Conservation (phyloP, 2,888 invertebrate genomes). For the Synanthedon andrenaeformis region DNA sequence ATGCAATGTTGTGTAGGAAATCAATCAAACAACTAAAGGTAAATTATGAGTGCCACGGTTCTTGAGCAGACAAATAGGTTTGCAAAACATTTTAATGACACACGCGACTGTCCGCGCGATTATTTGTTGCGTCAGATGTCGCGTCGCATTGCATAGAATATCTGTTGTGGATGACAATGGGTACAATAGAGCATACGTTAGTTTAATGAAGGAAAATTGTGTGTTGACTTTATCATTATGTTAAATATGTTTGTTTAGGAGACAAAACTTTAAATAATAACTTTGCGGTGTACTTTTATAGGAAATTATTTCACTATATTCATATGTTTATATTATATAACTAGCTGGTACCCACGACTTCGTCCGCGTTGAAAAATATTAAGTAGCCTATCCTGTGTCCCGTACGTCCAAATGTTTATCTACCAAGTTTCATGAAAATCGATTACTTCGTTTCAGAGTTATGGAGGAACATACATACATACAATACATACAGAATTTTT, state of each 20-base stretch:
- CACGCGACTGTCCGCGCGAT: slow-evolving; percentile 6
- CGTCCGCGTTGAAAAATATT: no score
- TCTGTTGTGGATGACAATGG: neutral
- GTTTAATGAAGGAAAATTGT: slow-evolving; percentile 2
- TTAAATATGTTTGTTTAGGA: slow-evolving; percentile 2
- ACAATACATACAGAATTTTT: no score
- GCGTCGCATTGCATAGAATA: neutral
- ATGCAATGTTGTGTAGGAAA: no score
- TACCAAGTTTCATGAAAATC: no score
- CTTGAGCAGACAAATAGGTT: slow-evolving; percentile 22
- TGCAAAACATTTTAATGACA: slow-evolving; percentile 16
- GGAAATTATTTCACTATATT: no score
- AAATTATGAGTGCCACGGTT: slow-evolving; percentile 18
- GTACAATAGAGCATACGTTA: neutral
- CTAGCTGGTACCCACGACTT: no score
- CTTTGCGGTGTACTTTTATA: no score
- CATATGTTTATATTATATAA: no score
- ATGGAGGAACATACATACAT: no score
- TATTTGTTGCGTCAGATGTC: slow-evolving; percentile 1
- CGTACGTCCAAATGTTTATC: no score
- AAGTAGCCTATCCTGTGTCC: no score
- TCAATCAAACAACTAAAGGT: neutral
- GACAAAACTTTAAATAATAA: slow-evolving; percentile 5
- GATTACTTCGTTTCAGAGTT: no score
- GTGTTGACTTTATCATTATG: slow-evolving; percentile 1